Conservation (phyloP, 2,113 vertebrate genomes). For the Emydura subglobosa region DNA sequence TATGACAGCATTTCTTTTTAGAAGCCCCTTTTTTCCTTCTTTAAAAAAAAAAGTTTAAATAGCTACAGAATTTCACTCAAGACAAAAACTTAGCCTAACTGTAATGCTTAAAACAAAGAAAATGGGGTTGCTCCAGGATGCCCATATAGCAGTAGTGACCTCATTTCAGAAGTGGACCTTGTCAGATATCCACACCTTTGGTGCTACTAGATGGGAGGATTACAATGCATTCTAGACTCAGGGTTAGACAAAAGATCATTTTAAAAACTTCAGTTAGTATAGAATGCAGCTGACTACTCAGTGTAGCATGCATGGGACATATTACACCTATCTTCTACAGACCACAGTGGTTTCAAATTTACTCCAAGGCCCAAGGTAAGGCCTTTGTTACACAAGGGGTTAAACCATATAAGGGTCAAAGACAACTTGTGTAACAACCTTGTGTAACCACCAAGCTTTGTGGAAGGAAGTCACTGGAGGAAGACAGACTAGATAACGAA, state of each 20-base stretch:
- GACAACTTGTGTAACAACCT: neutral
- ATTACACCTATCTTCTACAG: neutral
- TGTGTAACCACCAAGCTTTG: neutral
- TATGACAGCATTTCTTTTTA: neutral
- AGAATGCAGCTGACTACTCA: neutral
- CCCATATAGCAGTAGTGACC: neutral
- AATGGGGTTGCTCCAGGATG: neutral
- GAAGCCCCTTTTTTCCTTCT: neutral
- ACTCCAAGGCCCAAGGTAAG: neutral
- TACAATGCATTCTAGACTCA: neutral
- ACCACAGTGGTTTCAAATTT: neutral
- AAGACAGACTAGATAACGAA: neutral
- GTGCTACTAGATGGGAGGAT: neutral
- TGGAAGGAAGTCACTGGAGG: neutral
- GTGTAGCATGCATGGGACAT: neutral
- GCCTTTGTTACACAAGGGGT: neutral
- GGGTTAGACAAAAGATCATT: neutral
- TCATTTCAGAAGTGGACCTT: neutral
- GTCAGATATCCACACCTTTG: neutral
- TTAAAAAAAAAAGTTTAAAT: neutral
- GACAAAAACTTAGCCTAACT: slow-evolving; percentile 13
- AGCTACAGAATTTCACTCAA: neutral
- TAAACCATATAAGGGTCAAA: neutral
- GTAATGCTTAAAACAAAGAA: neutral
- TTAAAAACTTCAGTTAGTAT: neutral